These are phyloP conservation scores for Atractosteus spatula DNA, from an alignment of 2,113 vertebrate genomes.

Conservation along the genomic window DNA sequence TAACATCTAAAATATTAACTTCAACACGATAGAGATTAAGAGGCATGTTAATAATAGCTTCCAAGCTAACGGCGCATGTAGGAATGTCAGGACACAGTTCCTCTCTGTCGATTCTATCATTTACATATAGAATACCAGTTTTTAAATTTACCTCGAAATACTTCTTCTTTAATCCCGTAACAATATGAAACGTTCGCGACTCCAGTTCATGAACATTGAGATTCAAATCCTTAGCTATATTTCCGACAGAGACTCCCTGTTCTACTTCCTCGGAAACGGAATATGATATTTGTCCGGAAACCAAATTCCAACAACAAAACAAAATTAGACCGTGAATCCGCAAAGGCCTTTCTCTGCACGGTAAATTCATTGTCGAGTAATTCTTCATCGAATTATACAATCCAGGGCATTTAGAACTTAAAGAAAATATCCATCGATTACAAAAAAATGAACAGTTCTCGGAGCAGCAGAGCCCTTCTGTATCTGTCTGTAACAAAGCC, in stretches of 20 bases:
- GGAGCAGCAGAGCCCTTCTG: no score
- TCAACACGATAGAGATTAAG: constrained; percentile 61
- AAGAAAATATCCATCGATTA: no score
- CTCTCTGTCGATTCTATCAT: constrained; percentile 62
- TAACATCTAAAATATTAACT: constrained; percentile 65
- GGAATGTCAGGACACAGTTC: constrained; percentile 52
- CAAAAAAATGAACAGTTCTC: no score
- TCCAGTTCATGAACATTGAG: constrained; percentile 56
- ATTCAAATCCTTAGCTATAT: constrained; percentile 57
- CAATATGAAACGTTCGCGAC: constrained; percentile 61
- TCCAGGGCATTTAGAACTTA: no score
- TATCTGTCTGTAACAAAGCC: not conserved
- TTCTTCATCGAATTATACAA: no score
- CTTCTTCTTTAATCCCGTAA: constrained; percentile 55
- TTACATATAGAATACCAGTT: constrained; percentile 60
- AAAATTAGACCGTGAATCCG: no score
- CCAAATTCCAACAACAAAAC: no score
- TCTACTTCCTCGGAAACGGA: constrained; percentile 59
- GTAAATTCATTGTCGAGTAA: no score
- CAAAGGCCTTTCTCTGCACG: no score
- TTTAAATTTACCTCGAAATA: constrained; percentile 63
- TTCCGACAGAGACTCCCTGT: constrained; percentile 55
- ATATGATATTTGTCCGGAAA: constrained; percentile 33
- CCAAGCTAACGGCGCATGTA: constrained; percentile 58
- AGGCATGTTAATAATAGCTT: constrained; percentile 64